Evolutionary conservation across 1,140 invertebrate species (phyloP), one percentile per base, ranked within the genome.

Genomic region (Macrostomum lignano): DNA sequence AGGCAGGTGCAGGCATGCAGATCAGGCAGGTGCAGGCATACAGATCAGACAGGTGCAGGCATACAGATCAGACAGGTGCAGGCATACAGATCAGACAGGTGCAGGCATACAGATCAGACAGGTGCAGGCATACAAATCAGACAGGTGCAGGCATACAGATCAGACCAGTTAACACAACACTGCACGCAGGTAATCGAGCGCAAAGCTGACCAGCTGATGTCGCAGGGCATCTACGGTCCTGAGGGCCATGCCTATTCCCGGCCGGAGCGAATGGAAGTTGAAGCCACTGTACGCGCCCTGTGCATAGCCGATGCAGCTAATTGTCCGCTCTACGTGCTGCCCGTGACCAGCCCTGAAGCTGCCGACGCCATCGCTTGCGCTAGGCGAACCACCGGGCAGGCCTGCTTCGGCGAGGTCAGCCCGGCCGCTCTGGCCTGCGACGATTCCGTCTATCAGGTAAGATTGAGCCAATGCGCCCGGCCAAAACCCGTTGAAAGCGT

Each of bases 261-360:
- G n/a, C 79, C 86, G 17, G 88, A 96, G 58, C 79, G 93, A 54
- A n/a, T n/a, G n/a, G n/a, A n/a, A n/a, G n/a, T 74, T 2, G 88
- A 96, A 61, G 88, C 88, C 17, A 78, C 81, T 2, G 72, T 78
- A 49, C 66, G 88, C 46, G 86, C 86, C 10, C 84, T 81, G 49
- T 70, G 74, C 33, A 70, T 96, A 42, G 81, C 86, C 28, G 72
- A 77, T 53, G 75, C 74, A 68, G 70, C 73, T 38, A 68, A 72
- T 46, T 72, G 74, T 49, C 82, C 84, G 4, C 65, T 93, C 34
- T 91, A 91, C 64, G 68, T 94, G 46, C 79, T 88, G 42, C 81
- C 88, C 67, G 75, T 93, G 43, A 93, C 88, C 81, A 79, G 75
- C 45, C 76, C 73, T 60, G 68, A 68, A 43, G 76, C 82, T n/a